These are phyloP conservation scores for Eurosta solidaginis DNA, from an alignment of 1,140 invertebrate genomes.

Conservation along the genomic window DNA sequence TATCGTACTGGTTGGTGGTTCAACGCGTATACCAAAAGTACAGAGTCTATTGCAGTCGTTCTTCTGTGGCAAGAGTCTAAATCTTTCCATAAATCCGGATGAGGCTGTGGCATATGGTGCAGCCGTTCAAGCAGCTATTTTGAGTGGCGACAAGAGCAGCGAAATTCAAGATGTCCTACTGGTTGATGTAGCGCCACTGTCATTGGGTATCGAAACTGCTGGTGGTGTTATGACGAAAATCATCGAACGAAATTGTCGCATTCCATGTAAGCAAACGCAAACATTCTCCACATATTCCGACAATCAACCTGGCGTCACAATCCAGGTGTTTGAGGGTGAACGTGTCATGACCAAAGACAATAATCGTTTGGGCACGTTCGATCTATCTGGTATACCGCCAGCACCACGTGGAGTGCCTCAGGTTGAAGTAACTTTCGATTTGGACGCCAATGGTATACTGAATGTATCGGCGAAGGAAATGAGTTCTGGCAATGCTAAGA, in stretches of 20 bases:
- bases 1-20: slow-evolving; percentile 69
- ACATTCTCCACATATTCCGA: slow-evolving; percentile 72
- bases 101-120: slow-evolving; percentile 75
- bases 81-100: slow-evolving; percentile 77
- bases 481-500: slow-evolving; percentile 66
- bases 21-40: slow-evolving; percentile 69
- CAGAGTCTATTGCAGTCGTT: slow-evolving; percentile 67
- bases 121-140: slow-evolving; percentile 76
- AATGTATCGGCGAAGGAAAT: slow-evolving; percentile 69
- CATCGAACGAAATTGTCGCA: slow-evolving; percentile 67
- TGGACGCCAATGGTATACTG: slow-evolving; percentile 68
- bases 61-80: slow-evolving; percentile 67
- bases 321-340: slow-evolving; percentile 74
- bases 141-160: slow-evolving; percentile 66
- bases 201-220: slow-evolving; percentile 67
- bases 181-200: slow-evolving; percentile 65
- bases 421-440: slow-evolving; percentile 71
- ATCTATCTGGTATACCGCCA: slow-evolving; percentile 79
- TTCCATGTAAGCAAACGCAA: slow-evolving; percentile 70
- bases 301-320: slow-evolving; percentile 73
- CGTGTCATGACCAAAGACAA: slow-evolving; percentile 76
- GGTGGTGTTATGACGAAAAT: slow-evolving; percentile 71
- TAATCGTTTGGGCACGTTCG: slow-evolving; percentile 77
- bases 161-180: slow-evolving; percentile 64
- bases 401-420: slow-evolving; percentile 80